Base-by-base conservation (phyloP, 2,888 invertebrate species). In the Dicyrtoma fusca region DNA sequence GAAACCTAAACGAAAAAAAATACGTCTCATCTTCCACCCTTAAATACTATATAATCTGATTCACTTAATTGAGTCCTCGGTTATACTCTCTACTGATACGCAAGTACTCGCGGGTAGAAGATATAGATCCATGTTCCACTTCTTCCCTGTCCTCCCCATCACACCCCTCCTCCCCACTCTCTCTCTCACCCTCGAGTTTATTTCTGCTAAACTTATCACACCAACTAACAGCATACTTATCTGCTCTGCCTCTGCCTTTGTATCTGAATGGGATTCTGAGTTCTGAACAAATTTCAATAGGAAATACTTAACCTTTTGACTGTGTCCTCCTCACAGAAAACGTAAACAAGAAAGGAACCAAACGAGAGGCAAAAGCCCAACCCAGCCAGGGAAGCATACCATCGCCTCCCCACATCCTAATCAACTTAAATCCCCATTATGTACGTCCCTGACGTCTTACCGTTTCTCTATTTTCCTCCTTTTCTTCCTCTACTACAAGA, bases 41-140 rank as follows among this genome's bases (percentile, higher is more conserved):
- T 63, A 63, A 63, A 63, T 47, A 23, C 63, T 47, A 47, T 25
- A 45, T 63, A 63, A 63, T 63, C 63, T 63, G 63, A 63, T 63
- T 63, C 63, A 63, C 47, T 63, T 63, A 63, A 63, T 47, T 63
- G 63, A 63, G 63, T 63, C 63, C 47, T 47, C 47, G 17, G n/a
- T 25, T 21, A 23, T 55, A 55, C 51, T n/a, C n/a, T 51, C 17
- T n/a, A 51, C 51, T 1, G 1, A 34, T 34, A 34, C 34, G 34
- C 34, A 8, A 34, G 34, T 34, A 34, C 34, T 5, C 34, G 8
- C 34, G 34, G 34, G 8, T 8, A 19, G 51, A 8, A 51, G 17
- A 47, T 47, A 5, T 47, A 47, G 2, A 11, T 19, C 21, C 17
- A 13, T 55, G 21, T 55, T 21, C 21, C 23, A 19, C 21, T 51